Evolutionary conservation across 2,797 vertebrate species (phyloP).

Genomic region (Gobio occitaniae): DNA sequence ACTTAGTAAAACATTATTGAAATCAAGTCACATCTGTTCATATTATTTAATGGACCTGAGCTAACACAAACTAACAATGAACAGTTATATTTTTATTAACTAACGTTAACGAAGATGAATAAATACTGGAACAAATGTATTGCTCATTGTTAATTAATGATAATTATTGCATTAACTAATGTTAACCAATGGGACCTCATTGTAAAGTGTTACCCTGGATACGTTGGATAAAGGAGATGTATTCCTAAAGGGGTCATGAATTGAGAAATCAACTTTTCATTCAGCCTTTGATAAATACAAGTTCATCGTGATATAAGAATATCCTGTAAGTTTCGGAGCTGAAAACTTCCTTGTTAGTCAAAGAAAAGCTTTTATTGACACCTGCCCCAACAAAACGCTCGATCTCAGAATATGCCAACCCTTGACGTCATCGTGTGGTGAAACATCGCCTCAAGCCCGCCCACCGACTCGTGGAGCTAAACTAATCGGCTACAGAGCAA

Average conservation of each 20-base stretch:
- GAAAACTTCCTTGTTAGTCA: no score
- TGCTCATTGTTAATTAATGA: neutral
- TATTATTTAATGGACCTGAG: neutral
- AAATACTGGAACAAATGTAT: neutral
- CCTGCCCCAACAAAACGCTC: no score
- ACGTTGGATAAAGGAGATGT: neutral
- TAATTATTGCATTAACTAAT: neutral
- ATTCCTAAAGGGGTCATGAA: neutral
- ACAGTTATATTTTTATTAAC: neutral
- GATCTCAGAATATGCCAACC: no score
- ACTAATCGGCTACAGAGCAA: no score
- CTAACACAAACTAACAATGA: neutral
- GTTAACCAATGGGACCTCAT: neutral
- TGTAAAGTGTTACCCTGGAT: neutral
- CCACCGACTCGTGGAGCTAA: no score
- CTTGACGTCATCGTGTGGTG: no score
- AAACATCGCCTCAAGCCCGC: no score
- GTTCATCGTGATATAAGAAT: no score
- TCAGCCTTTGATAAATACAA: no score
- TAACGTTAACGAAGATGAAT: neutral
- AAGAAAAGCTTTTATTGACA: no score
- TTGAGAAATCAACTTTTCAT: no score
- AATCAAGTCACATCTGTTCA: neutral
- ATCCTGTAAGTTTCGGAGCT: no score
- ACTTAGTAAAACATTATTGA: neutral